Base-by-base conservation (phyloP, 2,797 vertebrate species). In the Jordanella pulchra region DNA sequence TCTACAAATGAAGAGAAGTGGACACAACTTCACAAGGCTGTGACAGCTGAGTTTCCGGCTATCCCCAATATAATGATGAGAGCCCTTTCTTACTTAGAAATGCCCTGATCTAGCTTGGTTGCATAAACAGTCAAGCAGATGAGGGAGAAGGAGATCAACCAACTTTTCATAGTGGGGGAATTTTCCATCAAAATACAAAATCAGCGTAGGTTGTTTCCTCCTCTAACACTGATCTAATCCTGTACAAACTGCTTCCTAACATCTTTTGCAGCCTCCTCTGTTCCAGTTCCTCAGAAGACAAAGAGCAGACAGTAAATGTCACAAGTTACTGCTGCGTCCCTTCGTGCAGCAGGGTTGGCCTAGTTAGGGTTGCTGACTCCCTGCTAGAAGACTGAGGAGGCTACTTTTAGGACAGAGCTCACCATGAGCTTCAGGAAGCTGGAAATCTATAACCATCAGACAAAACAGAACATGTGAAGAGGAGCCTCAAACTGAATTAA, bases 351-450 rank as follows among this genome's bases (percentile, higher is more conserved):
- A 70, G 25, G 53, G 63, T 65, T 89, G 86, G 77, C 87, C 87
- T 88, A 88, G 65, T 85, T 90, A 75, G 55, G 73, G 66, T 53
- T 83, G 73, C 81, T 77, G 78, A 90, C 83, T 86, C 76, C 77
- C 78, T 71, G 61, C 78, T 74, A 73, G 72, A 81, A 51, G 67
- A 82, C 53, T 56, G 69, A 82, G 68, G 44, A 67, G 60, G 58
- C 56, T 74, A 74, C 56, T 86, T 86, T 84, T 50, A 79, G 69
- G 71, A 30, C 67, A 70, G 66, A 58, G 35, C 66, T 68, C 77
- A 73, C 63, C n/a, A 27, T 35, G 32, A 30, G 73, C 54, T 68
- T 25, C 58, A 67, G 72, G 73, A 67, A 73, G 69, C 60, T 77
- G 30, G 60, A 76, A 80, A 70, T 69, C 48, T 54, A 78, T 76